Evolutionary conservation across 37 sponge, comb jelly and placozoan species (phyloP).

Genomic region (Spongilla lacustris): DNA sequence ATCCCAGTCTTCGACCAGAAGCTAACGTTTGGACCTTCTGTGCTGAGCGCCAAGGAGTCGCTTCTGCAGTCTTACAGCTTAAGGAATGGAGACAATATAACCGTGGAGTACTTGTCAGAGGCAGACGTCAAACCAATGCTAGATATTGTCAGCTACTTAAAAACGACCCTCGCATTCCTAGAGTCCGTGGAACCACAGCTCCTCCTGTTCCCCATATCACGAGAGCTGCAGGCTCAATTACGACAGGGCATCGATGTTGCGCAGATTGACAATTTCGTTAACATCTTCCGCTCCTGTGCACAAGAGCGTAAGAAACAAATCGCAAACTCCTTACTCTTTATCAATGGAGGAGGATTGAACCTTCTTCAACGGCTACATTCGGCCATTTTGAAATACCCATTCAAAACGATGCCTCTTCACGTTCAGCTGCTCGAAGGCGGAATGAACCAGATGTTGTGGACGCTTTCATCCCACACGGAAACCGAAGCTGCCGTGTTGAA

Average conservation of each 20-base stretch:
- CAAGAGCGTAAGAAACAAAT: not conserved
- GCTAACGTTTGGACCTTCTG: not conserved
- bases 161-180: not conserved
- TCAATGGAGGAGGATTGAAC: not conserved
- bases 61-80: not conserved
- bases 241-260: not conserved
- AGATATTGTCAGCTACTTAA: not conserved
- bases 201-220: not conserved
- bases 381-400: constrained; percentile 8
- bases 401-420: not conserved
- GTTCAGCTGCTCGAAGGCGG: constrained; percentile 27
- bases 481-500: not conserved
- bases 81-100: constrained; percentile 15
- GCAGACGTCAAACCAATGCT: constrained; percentile 6
- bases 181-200: constrained; percentile 2
- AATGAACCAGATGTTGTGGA: constrained; percentile 15
- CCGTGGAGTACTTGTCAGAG: constrained; percentile 15
- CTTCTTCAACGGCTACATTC: constrained; percentile 19
- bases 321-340: constrained; percentile 28
- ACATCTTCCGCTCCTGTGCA: not conserved
- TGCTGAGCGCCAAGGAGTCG: not conserved
- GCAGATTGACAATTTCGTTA: not conserved
- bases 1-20: constrained; percentile 22
- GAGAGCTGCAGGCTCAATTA: not conserved
- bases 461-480: not conserved